These are phyloP conservation scores for Butastur rufipennis DNA, from an alignment of 2,113 vertebrate genomes.

Conservation along the genomic window DNA sequence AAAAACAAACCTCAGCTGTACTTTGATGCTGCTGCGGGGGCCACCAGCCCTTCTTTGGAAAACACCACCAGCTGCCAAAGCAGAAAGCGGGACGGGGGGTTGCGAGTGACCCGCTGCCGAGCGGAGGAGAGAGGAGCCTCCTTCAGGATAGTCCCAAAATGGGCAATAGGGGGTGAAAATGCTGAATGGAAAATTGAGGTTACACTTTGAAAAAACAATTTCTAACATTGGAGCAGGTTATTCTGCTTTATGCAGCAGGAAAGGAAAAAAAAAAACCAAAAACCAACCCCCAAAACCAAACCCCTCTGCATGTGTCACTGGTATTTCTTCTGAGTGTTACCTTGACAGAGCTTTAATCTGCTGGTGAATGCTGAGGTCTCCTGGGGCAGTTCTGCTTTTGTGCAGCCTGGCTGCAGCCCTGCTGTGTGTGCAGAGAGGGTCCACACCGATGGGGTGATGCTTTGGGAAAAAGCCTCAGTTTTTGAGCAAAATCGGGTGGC, in stretches of 20 bases:
- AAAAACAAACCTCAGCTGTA: background rate
- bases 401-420: background rate
- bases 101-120: background rate
- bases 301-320: background rate
- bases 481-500: background rate
- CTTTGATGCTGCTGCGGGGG: background rate
- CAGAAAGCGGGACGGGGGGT: rapidly evolving
- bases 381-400: background rate
- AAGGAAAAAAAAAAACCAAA: background rate
- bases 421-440: background rate
- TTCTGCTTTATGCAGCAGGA: background rate
- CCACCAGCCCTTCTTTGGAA: background rate
- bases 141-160: background rate
- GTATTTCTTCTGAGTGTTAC: background rate
- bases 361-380: background rate
- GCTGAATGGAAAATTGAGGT: background rate
- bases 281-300: background rate
- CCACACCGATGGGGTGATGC: background rate
- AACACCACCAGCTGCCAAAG: background rate
- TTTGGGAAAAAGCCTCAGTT: background rate
- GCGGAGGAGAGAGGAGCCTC: background rate
- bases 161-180: background rate
- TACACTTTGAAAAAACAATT: background rate
- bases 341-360: background rate
- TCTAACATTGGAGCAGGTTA: background rate